phyloP scores from a whole-genome alignment of 35 echinoderm and acorn worm species.

The Nesometra sesokonis region DNA sequence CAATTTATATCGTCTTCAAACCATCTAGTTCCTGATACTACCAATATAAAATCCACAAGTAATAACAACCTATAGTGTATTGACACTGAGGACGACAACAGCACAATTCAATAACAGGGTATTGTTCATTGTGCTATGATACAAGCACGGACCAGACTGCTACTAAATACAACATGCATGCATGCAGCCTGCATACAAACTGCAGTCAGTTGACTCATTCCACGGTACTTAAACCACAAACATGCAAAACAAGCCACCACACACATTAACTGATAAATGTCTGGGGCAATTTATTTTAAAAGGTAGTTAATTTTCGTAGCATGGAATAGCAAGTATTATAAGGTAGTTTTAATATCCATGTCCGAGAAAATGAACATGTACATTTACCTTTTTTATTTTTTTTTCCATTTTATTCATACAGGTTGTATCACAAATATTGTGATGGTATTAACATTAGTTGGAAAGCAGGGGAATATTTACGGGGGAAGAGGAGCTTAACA shows the following conservation, averaged over 20 bases:
- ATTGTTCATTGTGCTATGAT: background rate
- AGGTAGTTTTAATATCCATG: background rate
- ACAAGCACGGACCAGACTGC: background rate
- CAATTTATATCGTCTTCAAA: too few species aligned
- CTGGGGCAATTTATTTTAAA: background rate
- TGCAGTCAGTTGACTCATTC: background rate
- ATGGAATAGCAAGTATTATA: background rate
- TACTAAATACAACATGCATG: background rate
- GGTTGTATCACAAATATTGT: too few species aligned
- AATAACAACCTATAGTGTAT: too few species aligned
- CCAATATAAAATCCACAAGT: too few species aligned
- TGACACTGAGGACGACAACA: too few species aligned
- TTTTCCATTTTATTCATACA: too few species aligned
- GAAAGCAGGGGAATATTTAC: too few species aligned
- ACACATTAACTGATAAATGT: slow-evolving; percentile 1
- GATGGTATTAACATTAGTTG: too few species aligned
- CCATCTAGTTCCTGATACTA: too few species aligned
- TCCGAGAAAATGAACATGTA: too few species aligned
- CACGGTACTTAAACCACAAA: background rate
- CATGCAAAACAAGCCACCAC: background rate
- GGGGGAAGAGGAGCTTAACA: too few species aligned
- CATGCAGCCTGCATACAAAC: background rate
- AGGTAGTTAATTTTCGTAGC: background rate
- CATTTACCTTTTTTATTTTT: too few species aligned
- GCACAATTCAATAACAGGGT: background rate